These are phyloP conservation scores for Carcharodon carcharias DNA, from an alignment of 2,797 vertebrate species.

Conservation along the genomic window DNA sequence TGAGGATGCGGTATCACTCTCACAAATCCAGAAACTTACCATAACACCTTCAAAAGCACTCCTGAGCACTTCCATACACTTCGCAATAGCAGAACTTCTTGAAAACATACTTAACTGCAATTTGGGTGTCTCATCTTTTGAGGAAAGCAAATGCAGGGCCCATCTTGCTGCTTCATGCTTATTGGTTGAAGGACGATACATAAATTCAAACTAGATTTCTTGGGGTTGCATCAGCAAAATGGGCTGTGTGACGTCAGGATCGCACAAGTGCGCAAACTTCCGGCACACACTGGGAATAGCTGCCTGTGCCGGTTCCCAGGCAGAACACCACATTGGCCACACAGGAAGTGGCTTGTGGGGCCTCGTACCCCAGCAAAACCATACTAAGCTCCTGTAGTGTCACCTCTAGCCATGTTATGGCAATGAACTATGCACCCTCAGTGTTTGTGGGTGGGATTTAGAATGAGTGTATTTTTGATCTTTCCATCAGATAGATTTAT, in stretches of 20 bases:
- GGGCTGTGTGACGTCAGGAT: too few relatives aligned
- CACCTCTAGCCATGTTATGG: too few relatives aligned
- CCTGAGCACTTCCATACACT: neutral
- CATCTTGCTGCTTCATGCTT: neutral
- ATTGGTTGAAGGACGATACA: neutral
- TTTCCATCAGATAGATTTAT: neutral
- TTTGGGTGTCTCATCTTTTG: neutral
- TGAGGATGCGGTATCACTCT: neutral
- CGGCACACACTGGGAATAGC: too few relatives aligned
- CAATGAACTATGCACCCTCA: too few relatives aligned
- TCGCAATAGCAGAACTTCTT: neutral
- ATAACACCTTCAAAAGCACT: neutral
- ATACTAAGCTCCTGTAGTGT: too few relatives aligned
- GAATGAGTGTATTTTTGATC: neutral
- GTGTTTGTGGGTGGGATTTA: neutral
- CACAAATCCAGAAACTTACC: neutral
- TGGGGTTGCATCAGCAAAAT: neutral
- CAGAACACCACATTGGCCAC: too few relatives aligned
- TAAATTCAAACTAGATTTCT: neutral
- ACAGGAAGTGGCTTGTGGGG: too few relatives aligned
- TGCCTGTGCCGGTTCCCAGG: too few relatives aligned
- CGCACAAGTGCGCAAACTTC: too few relatives aligned
- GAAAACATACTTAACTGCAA: neutral
- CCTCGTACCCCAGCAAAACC: too few relatives aligned
- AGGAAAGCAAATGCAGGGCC: neutral